Evolutionary conservation across 2,113 vertebrate species (phyloP).

Genomic region (Calyptomena viridis): DNA sequence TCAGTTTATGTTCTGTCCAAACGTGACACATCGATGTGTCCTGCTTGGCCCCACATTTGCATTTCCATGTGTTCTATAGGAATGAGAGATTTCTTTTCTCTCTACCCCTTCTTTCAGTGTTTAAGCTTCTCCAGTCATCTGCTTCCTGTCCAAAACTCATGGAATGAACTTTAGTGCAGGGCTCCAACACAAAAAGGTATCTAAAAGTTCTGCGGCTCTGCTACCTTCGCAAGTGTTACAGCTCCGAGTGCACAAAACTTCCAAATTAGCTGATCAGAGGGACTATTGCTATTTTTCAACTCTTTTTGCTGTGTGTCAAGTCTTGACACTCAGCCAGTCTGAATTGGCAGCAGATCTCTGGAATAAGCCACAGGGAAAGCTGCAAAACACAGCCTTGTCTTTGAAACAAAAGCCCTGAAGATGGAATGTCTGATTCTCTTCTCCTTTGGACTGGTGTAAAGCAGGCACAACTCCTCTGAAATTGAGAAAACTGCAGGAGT

Average conservation of each 20-base stretch:
- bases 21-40: background rate
- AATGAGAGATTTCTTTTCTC: background rate
- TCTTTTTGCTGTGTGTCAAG: constrained; percentile 25
- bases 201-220: background rate
- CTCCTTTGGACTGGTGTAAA: background rate
- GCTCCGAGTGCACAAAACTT: background rate
- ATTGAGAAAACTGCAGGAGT: background rate
- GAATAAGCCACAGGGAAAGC: constrained; percentile 5
- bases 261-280: background rate
- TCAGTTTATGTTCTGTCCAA: background rate
- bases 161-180: background rate
- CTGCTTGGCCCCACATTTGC: background rate
- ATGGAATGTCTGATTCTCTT: background rate
- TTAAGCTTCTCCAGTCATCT: background rate
- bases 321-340: constrained; percentile 25
- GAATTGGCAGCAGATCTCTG: constrained; percentile 37
- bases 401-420: constrained; percentile 37
- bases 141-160: background rate
- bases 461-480: background rate
- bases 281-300: background rate
- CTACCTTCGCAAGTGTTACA: background rate
- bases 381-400: constrained; percentile 50
- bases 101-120: background rate
- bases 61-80: background rate
- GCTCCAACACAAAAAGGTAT: background rate